phyloP scores from a whole-genome alignment of 2,797 vertebrate genomes.

The Uromys caudimaculatus region DNA sequence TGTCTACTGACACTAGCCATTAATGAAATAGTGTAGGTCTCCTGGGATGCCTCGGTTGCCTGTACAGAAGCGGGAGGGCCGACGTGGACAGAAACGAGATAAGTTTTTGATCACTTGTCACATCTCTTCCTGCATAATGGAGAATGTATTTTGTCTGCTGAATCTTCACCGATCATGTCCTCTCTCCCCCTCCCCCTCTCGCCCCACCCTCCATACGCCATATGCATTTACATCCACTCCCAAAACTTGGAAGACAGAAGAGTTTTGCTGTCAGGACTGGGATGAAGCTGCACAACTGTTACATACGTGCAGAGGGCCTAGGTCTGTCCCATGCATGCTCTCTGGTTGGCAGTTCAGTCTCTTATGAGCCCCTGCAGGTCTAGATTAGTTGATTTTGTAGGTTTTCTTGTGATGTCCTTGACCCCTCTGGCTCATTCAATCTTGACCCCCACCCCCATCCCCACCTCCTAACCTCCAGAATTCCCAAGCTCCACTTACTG shows the following conservation, averaged over 20 bases:
- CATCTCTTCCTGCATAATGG: neutral
- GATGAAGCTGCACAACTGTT: neutral
- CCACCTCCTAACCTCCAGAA: too few relatives aligned
- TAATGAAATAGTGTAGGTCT: rapidly evolving
- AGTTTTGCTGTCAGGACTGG: neutral
- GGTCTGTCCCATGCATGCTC: neutral
- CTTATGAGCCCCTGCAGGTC: neutral
- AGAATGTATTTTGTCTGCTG: constrained; percentile 47
- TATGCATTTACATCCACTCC: neutral
- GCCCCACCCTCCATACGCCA: too few relatives aligned
- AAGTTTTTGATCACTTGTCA: constrained; percentile 15
- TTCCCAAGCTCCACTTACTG: neutral
- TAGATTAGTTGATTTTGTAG: neutral
- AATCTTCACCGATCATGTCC: constrained; percentile 37
- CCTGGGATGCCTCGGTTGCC: neutral
- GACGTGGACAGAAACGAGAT: neutral
- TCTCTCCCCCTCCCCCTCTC: neutral
- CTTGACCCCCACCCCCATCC: too few relatives aligned
- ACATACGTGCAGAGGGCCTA: neutral
- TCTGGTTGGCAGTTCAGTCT: neutral
- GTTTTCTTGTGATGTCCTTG: too few relatives aligned
- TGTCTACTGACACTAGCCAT: neutral
- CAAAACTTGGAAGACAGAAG: neutral
- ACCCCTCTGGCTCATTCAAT: neutral
- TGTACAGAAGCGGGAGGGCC: neutral